Base-by-base conservation (phyloP, 1,140 invertebrate species). In the Helicoverpa zea region DNA sequence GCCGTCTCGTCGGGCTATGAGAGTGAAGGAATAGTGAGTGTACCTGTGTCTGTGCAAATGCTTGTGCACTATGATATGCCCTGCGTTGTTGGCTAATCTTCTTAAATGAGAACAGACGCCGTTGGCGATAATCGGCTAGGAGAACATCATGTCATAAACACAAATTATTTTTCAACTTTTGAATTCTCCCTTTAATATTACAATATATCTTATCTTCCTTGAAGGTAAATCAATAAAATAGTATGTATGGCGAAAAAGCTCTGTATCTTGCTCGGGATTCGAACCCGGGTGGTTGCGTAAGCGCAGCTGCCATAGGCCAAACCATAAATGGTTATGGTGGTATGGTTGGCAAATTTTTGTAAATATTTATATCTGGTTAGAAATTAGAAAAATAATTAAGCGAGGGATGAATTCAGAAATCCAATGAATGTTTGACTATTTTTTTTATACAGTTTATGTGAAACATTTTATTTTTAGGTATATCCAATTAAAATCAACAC, bases 241-340 rank as follows among this genome's bases (percentile, higher is more conserved):
- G 2, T 59, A 74, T 74, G 2, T 59, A 74, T 74, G 59, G 54
- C 72, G 30, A 74, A 74, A 74, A 59, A 59, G 54, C 23, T 74
- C 54, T 43, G 16, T 74, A 47, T 51, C 64, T 51, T 49, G 49
- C 64, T 9, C 72, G 12, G 54, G 72, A 58, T 49, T 68, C 54
- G 72, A 74, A 74, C 29, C 52, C 35, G 35, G 30, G 12, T n/a
- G 35, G 30, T 74, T 74, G 72, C 54, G 72, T 29, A 74, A 74
- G 54, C 30, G 49, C 29, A 11, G 23, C 29, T 9, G 56, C 68
- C 54, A 58, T 43, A 11, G 54, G 47, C 29, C 72, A 16, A n/a
- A 74, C 72, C 72, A 74, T 74, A 74, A 74, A 74, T n/a, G 54
- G 72, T 43, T 56, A 5, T 11, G n/a, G 58, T 35, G 30, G 52